Evolutionary conservation across 1,140 invertebrate species (phyloP), one percentile per base, ranked within the genome.

Genomic region (Micrasema minimum): DNA sequence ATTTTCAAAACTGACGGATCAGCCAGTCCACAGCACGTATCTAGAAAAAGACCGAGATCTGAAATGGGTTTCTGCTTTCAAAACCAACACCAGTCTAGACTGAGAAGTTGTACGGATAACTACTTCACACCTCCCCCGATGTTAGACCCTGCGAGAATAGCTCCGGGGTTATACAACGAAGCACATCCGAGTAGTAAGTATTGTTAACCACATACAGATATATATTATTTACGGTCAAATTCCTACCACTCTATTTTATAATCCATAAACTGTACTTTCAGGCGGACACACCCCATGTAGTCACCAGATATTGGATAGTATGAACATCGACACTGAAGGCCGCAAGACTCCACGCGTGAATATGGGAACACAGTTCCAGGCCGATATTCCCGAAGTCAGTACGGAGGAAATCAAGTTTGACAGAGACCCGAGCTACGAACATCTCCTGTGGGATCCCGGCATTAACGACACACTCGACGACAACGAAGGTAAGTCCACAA

Each of bases 81-180:
- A 31, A 79, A 77, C 0, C 76, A 79, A 2, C 79, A 79, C 31
- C 88, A 90, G 11, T 91, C 87, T 12, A 82, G 86, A 69, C 72
- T 88, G 57, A 82, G 86, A 46, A 85, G 85, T 41, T 85, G 86
- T 4, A 88, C 84, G 14, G 83, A 87, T 41, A 85, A 89, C 7
- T 89, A 90, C 51, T 97, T 96, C 78, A 98, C 96, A 0, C 96
- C 96, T 1, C 92, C 94, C 31, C 96, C 96, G 0, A 96, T 98
- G 76, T 82, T 98, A 11, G 94, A 94, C 79, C 96, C 96, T 0
- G 91, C 93, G 50, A 87, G 96, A 74, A 90, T 90, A 76, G 95
- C 94, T 4, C 88, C 92, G 0, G 96, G 96, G 0, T 82, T 98
- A 0, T 96, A 96, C 78, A 90, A 90, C 72, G 86, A 87, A 76